Evolutionary conservation across 2,888 invertebrate genomes (phyloP).

Genomic region (Phytoseiulus persimilis): DNA sequence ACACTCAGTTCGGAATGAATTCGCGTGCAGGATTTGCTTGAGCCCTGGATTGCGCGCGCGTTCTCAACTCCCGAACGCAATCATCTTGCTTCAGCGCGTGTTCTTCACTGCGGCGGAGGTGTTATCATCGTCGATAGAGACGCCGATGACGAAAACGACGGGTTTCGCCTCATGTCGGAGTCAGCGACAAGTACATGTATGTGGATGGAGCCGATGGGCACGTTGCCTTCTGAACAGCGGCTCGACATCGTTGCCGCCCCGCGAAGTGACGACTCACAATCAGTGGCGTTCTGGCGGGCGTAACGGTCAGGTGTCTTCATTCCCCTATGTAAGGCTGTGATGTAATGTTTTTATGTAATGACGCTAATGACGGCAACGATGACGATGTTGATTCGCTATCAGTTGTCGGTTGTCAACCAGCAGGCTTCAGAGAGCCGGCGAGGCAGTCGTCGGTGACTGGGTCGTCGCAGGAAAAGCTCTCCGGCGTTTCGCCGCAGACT

Average conservation of each 20-base stretch:
- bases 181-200: too few relatives aligned
- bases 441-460: neutral
- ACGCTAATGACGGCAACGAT: neutral
- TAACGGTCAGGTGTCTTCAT: neutral
- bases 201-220: neutral
- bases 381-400: neutral
- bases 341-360: neutral
- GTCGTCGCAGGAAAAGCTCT: neutral
- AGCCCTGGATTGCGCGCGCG: neutral
- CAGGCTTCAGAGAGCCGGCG: neutral
- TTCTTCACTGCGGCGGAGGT: too few relatives aligned
- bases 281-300: neutral
- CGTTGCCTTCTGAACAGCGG: neutral
- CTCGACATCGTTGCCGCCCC: too few relatives aligned
- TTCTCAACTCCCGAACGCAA: too few relatives aligned
- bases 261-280: too few relatives aligned
- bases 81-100: too few relatives aligned
- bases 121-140: too few relatives aligned
- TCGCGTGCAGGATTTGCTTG: neutral
- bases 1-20: neutral
- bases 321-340: neutral
- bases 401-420: neutral
- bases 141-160: too few relatives aligned
- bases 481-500: neutral
- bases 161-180: too few relatives aligned